These are phyloP conservation scores for Lampris megalopsis DNA, from an alignment of 2,113 vertebrate genomes.

Conservation along the genomic window DNA sequence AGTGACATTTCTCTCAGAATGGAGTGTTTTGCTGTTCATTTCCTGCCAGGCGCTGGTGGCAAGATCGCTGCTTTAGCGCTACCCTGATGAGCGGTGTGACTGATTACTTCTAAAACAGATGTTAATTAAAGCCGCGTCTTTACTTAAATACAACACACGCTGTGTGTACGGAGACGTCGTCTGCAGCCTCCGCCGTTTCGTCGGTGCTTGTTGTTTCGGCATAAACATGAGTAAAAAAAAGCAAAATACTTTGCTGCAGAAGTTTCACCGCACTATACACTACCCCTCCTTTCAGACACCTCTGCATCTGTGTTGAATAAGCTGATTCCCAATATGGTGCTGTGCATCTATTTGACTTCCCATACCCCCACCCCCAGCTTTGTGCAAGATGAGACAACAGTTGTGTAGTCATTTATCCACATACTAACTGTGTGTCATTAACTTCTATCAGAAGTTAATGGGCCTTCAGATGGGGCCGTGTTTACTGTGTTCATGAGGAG, in stretches of 20 bases:
- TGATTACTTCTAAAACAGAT: slow-evolving; percentile 46
- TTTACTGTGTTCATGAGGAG: too few relatives aligned
- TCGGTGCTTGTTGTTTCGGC: background rate
- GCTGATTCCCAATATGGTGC: background rate
- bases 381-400: background rate
- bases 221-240: background rate
- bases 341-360: background rate
- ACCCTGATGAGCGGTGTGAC: slow-evolving; percentile 41
- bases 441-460: too few relatives aligned
- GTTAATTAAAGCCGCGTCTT: slow-evolving; percentile 58
- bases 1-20: too few relatives aligned
- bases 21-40: too few relatives aligned
- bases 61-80: slow-evolving; percentile 27
- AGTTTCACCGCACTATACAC: background rate
- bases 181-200: background rate
- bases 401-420: background rate
- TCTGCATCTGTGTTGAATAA: background rate
- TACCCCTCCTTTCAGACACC: too few relatives aligned
- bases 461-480: too few relatives aligned
- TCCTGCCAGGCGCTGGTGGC: slow-evolving; percentile 14
- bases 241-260: background rate
- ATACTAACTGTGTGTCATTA: too few relatives aligned
- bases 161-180: background rate
- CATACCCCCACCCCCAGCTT: background rate
- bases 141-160: slow-evolving; percentile 26